Evolutionary conservation across 2,113 vertebrate genomes (phyloP).

Genomic region (Pterocles burchelli): DNA sequence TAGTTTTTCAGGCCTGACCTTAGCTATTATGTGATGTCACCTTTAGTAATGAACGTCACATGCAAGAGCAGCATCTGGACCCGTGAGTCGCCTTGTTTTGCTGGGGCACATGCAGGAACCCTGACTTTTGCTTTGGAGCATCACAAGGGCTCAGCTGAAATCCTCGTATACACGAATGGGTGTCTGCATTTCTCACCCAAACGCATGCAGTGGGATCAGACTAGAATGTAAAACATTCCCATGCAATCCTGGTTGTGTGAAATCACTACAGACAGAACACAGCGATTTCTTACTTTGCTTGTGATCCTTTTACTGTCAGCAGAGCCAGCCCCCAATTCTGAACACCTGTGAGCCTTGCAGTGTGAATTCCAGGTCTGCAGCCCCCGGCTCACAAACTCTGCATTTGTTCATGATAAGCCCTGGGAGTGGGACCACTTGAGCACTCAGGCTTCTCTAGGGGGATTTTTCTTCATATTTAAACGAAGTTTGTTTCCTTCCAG

Average conservation of each 20-base stretch:
- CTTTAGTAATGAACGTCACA: background rate
- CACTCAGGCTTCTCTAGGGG: background rate
- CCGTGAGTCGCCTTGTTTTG: background rate
- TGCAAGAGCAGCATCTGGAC: background rate
- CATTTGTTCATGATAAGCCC: background rate
- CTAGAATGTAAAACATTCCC: background rate
- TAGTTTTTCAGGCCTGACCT: background rate
- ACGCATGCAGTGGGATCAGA: background rate
- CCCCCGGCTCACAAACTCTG: background rate
- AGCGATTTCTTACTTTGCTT: conserved; percentile 33
- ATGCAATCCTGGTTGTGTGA: background rate
- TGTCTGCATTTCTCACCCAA: background rate
- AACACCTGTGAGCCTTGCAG: background rate
- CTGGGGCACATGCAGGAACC: background rate
- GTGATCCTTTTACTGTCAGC: background rate
- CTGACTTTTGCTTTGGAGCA: background rate
- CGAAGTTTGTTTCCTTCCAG: conserved; percentile 18
- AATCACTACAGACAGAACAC: background rate
- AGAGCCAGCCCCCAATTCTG: background rate
- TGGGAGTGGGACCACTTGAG: background rate
- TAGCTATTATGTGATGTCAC: background rate
- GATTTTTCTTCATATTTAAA: background rate
- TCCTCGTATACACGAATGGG: fast-evolving
- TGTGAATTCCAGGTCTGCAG: background rate
- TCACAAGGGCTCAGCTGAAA: background rate